phyloP scores from a whole-genome alignment of 2,797 vertebrate species.

The Mormyrops attenuatus region DNA sequence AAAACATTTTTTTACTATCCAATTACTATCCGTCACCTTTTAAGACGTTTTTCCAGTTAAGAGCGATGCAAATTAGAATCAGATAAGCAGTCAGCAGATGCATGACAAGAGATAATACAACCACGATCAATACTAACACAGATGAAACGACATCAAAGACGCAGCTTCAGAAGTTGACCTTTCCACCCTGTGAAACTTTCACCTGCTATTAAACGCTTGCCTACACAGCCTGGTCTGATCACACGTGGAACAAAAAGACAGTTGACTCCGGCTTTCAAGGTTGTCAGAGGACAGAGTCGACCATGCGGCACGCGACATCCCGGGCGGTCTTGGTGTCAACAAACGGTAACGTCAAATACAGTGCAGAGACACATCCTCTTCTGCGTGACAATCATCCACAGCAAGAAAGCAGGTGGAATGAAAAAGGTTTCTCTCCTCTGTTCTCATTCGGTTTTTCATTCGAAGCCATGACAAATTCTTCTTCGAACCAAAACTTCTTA shows the following conservation, averaged over 20 bases:
- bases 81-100: not conserved
- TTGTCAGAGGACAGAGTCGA: not conserved
- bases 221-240: not conserved
- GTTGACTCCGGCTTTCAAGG: not conserved
- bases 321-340: not conserved
- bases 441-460: not conserved
- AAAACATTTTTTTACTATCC: not conserved
- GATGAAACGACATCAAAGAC: not conserved
- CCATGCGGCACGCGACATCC: not conserved
- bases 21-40: not conserved
- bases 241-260: not conserved
- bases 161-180: not conserved
- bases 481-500: not conserved
- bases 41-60: not conserved
- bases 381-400: not conserved
- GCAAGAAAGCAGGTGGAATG: not conserved
- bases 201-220: not conserved
- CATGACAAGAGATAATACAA: not conserved
- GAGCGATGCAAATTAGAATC: not conserved
- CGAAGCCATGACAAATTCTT: not conserved
- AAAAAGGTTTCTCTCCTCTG: not conserved
- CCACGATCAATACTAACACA: not conserved
- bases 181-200: not conserved
- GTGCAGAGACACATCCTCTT: not conserved
- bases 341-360: not conserved